Conservation (phyloP, 2,113 vertebrate species). For the Calyptommatus sinebrachiatus region DNA sequence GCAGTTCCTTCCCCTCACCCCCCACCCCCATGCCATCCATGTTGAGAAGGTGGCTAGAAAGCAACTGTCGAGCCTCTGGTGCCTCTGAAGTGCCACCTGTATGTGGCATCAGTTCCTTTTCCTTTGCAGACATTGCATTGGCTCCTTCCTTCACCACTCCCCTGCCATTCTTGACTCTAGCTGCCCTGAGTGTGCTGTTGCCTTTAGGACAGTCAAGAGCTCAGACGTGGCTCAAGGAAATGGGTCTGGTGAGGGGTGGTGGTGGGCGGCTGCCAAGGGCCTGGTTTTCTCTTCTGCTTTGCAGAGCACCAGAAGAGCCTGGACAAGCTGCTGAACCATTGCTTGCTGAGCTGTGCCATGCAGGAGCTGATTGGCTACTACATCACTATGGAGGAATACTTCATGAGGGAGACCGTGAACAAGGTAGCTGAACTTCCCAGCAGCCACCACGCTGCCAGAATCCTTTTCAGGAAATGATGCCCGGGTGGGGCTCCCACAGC, state of each 20-base stretch:
- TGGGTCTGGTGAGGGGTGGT: neutral
- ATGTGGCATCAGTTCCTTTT: too few relatives aligned
- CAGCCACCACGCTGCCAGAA: neutral
- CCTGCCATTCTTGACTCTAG: too few relatives aligned
- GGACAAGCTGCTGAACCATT: conserved; percentile 92
- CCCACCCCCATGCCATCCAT: too few relatives aligned
- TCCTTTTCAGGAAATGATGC: neutral
- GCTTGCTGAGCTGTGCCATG: conserved; percentile 89
- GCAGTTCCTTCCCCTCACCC: too few relatives aligned
- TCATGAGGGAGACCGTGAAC: conserved; percentile 96
- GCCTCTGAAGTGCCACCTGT: too few relatives aligned
- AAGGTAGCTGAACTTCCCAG: conserved; percentile 76
- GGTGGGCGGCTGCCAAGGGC: neutral
- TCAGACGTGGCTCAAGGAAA: neutral
- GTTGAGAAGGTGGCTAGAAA: too few relatives aligned
- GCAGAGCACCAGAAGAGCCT: conserved; percentile 90
- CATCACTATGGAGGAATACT: conserved; percentile 98
- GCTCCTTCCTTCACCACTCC: too few relatives aligned
- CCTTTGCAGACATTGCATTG: too few relatives aligned
- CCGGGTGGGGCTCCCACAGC: neutral
- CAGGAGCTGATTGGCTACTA: conserved; percentile 97
- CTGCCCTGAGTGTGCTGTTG: neutral
- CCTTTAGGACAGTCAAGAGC: neutral
- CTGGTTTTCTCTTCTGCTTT: conserved; percentile 3
- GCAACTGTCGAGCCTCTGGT: too few relatives aligned